Base-by-base conservation (phyloP, 2,797 vertebrate genomes). In the Zenarchopterus dispar region DNA sequence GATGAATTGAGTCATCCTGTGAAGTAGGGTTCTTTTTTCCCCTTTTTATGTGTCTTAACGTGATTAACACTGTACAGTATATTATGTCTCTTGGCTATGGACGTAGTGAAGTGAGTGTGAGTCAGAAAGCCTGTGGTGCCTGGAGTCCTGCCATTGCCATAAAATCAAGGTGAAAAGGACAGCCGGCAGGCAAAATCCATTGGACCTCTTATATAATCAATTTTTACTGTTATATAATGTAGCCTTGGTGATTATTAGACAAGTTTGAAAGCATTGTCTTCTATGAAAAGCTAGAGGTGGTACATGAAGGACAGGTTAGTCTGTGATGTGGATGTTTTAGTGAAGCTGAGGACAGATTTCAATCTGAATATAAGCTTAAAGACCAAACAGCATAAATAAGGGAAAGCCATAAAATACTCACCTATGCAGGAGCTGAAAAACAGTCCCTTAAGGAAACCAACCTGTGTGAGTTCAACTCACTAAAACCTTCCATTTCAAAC, bases 161-260 rank as follows among this genome's bases (percentile, higher is more conserved):
- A 21, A 58, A 59, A 49, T 36, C 6, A 8, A 75, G 56, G 60
- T 72, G 74, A 61, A 80, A 64, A 53, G 22, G 57, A 66, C 46
- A 23, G 74, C 66, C 19, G 28, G 23, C 41, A 46, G 46, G 51
- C 19, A 8, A 61, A 77, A 81, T 79, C 48, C 50, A 68, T 85
- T 62, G 77, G 57, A 78, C 54, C 69, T 57, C 73, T 86, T 74
- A 54, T 50, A 26, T 77, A 73, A 88, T 75, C 41, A 8, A 21
- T 62, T 80, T 70, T 7, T 58, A 62, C 52, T 49, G 28, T 82
- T 79, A 63, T 56, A 42, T 72, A 78, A 88, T 46, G 26, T 69
- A 26, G 53, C 54, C 52, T 54, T 60, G 45, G 44, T 63, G 57
- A 60, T 77, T 70, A 76, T 49, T 0, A 2, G n/a, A 51, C 5